These are phyloP conservation scores for Podarcis siculus DNA, from an alignment of 2,797 vertebrate species.

Conservation along the genomic window DNA sequence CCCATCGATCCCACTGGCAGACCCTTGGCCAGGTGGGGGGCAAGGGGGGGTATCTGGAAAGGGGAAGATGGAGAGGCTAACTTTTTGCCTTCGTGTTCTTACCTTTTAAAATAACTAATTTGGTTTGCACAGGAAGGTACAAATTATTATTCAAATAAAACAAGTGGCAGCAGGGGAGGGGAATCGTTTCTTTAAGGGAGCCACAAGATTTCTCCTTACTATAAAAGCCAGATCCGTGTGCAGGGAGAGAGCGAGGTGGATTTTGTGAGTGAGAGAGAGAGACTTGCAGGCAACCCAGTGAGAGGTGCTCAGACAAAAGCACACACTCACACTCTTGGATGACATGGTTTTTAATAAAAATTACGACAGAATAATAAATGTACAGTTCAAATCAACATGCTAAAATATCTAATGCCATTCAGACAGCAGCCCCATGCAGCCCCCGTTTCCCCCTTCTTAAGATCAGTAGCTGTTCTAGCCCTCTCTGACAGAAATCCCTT, in stretches of 20 bases:
- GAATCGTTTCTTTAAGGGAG: too few relatives aligned
- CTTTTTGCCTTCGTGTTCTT: not conserved
- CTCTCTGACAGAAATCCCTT: slow-evolving; percentile 69
- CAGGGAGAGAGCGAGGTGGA: not conserved
- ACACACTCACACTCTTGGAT: slow-evolving; percentile 37
- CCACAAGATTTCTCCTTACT: too few relatives aligned
- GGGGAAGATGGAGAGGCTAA: not conserved
- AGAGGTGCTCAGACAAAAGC: not conserved
- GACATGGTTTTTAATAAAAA: slow-evolving; percentile 73
- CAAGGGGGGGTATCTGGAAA: too few relatives aligned
- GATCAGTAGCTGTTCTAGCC: slow-evolving; percentile 69
- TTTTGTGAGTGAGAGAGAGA: not conserved
- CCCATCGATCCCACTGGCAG: not conserved
- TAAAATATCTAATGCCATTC: slow-evolving; percentile 50
- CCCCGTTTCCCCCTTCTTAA: slow-evolving; percentile 17
- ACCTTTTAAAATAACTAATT: not conserved
- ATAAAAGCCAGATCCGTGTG: too few relatives aligned
- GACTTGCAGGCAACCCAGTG: too few relatives aligned
- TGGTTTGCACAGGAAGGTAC: too few relatives aligned
- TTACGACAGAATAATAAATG: slow-evolving; percentile 72
- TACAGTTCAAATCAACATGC: slow-evolving; percentile 74
- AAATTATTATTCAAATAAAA: too few relatives aligned
- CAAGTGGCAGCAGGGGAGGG: too few relatives aligned
- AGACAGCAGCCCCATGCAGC: slow-evolving; percentile 52
- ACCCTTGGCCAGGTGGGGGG: not conserved